Evolutionary conservation across 1,140 invertebrate genomes (phyloP), one percentile per base, ranked within the genome.

Genomic region (Zaprionus taronus): DNA sequence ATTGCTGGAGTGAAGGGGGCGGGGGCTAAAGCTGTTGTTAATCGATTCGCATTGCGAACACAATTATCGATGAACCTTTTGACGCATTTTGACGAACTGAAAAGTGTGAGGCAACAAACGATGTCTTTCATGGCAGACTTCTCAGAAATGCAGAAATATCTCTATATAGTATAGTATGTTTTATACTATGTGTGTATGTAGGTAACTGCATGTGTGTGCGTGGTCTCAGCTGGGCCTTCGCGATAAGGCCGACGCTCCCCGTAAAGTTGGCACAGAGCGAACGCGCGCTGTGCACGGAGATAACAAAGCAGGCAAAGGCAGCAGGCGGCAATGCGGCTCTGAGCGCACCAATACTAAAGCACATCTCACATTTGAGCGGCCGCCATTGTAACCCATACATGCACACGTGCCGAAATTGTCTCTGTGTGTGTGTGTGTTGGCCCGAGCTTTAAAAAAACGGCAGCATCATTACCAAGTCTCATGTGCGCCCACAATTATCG

Each of bases 401-500:
- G 17, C 22, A 9, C 20, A 67, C 20, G 49, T 53, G 36, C 11
- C 60, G 31, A n/a, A 15, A 58, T 5, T 17, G 47, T 44, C 4
- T 22, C 4, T 51, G 7, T 75, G 9, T 49, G 47, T 44, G 60
- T 60, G 61, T 62, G 31, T 66, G 24, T 63, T 57, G 24, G 38
- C 63, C 57, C 31, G 47, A 41, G 66, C 72, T 63, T 69, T 63
- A 41, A 34, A 63, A 63, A 49, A 28, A 72, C 14, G 51, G 61
- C 80, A 77, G 68, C 74, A 80, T 74, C 68, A 82, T 86, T 86
- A 82, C 77, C 79, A 77, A 79, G 76, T 85, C 80, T 78, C 76
- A 83, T 81, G 77, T 86, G 77, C 65, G 61, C 70, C 63, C 58
- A 74, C 86, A 86, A 87, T 86, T 86, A 86, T 87, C 83, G 67